Percentiles rank a stretch among this genome's conserved stretches.
These are phyloP conservation scores for Oryzaephilus surinamensis DNA, from an alignment of 1,140 invertebrate genomes.

Conservation along the genomic window DNA sequence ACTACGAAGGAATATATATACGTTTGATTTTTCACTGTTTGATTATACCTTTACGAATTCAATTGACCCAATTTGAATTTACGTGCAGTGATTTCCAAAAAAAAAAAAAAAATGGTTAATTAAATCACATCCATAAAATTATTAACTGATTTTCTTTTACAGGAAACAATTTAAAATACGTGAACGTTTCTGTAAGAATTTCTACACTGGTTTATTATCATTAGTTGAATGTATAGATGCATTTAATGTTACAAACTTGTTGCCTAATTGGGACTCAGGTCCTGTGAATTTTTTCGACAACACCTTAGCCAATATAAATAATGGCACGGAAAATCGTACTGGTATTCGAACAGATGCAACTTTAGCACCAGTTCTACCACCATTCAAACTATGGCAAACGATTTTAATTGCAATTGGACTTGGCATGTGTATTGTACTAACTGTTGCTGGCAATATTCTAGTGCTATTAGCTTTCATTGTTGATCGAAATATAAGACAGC, in stretches of 20 bases:
- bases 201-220: conserved; percentile 49
- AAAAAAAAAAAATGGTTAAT: no score
- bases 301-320: conserved; percentile 13
- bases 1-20: no score
- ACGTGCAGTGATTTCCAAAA: no score
- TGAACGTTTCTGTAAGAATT: conserved; percentile 52
- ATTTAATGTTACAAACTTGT: conserved; percentile 35
- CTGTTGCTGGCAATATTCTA: conserved; percentile 90
- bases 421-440: conserved; percentile 80
- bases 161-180: conserved; percentile 55
- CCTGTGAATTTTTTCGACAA: conserved; percentile 24
- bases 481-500: conserved; percentile 93
- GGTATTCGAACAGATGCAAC: conserved; percentile 12
- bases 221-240: conserved; percentile 48
- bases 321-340: conserved; percentile 2
- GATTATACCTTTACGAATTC: no score
- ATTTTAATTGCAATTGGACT: conserved; percentile 85
- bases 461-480: conserved; percentile 95
- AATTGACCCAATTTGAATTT: no score
- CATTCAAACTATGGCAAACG: conserved; percentile 84
- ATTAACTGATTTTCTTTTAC: conserved; percentile 22
- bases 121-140: no score
- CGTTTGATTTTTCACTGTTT: no score
- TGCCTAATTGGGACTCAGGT: conserved; percentile 20
- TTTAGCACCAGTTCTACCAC: conserved; percentile 56